A percentile compares a stretch with the other conserved stretches of the same genome.
Conservation (phyloP, 2,888 invertebrate species). For the Alviniconcha strummeri region DNA sequence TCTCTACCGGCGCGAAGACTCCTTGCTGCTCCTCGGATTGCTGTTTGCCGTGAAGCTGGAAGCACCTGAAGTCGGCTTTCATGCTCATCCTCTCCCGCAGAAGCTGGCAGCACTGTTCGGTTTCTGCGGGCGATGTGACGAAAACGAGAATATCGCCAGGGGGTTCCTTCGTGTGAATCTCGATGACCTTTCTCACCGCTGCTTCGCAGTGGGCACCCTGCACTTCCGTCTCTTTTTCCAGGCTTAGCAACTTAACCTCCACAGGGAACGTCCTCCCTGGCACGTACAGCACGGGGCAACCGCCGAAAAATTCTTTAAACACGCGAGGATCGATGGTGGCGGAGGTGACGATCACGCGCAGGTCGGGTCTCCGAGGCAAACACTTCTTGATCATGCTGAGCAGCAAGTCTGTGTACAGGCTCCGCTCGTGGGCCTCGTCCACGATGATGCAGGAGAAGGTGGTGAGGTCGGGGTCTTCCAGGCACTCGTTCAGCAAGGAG, state of each 20-base stretch:
- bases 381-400: slow-evolving; percentile 69
- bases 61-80: slow-evolving; percentile 47
- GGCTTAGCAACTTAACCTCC: no score
- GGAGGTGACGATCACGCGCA: slow-evolving; percentile 71
- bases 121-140: slow-evolving; percentile 68
- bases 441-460: slow-evolving; percentile 66
- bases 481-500: slow-evolving; percentile 68
- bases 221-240: slow-evolving; percentile 49
- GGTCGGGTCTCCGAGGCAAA: slow-evolving; percentile 58
- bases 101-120: slow-evolving; percentile 60
- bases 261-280: slow-evolving; percentile 71
- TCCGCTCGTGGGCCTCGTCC: slow-evolving; percentile 74
- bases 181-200: slow-evolving; percentile 60
- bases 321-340: slow-evolving; percentile 71
- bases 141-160: slow-evolving; percentile 74
- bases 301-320: slow-evolving; percentile 67
- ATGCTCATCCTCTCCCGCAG: slow-evolving; percentile 38
- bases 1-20: slow-evolving; percentile 59
- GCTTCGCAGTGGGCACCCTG: slow-evolving; percentile 51
- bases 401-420: slow-evolving; percentile 71
- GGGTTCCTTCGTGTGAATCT: slow-evolving; percentile 60
- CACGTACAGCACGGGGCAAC: slow-evolving; percentile 57
- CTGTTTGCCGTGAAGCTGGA: slow-evolving; percentile 67
- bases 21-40: slow-evolving; percentile 66
- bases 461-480: slow-evolving; percentile 58